Base-by-base conservation (phyloP, 2,888 invertebrate species). In the Platycheirus rosarum region DNA sequence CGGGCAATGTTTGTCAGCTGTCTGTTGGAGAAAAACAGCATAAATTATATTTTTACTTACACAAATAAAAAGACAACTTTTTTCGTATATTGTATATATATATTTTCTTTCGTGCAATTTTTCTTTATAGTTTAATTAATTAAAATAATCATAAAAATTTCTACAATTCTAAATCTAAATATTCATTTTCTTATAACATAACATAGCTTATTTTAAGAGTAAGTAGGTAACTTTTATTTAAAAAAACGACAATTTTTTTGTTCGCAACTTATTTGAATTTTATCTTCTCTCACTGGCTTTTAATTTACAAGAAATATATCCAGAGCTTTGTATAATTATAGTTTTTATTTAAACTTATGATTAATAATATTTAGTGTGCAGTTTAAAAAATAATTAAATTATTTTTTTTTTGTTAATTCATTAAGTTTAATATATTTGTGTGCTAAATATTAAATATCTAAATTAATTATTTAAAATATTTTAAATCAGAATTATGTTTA, bases 91-190 rank as follows among this genome's bases (percentile, higher is more conserved):
- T 53, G 14, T 75, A 53, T 65, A 46, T 73, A 48, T 79, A 79
- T 80, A 80, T 60, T 74, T 70, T 80, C 74, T 70, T 80, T 79
- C 75, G 69, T 80, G 79, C 79, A 26, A 63, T 75, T 42, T n/a
- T 65, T 42, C 35, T 65, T 49, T 49, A 40, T 40, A 48, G 26
- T 49, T 74, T 65, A 49, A 57, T 42, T 60, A 35, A 40, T 75
- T 29, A 13, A 32, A 55, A 63, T 55, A 9, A 74, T 65, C 8
- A 23, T 57, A 40, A 11, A 53, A 69, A 35, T 79, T 71, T 66
- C 66, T 82, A 71, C 60, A 57, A 46, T 76, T 16, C 13, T 35
- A 18, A 2, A 35, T 5, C 40, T 40, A 13, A 40, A 26, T 57
- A 57, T 40, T 40, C 40, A 57, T 13, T 57, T 57, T 40, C 40